A percentile compares a stretch with the other conserved stretches of the same genome.
Evolutionary conservation across 2,888 invertebrate genomes (phyloP).

Genomic region (Coremacera marginata): DNA sequence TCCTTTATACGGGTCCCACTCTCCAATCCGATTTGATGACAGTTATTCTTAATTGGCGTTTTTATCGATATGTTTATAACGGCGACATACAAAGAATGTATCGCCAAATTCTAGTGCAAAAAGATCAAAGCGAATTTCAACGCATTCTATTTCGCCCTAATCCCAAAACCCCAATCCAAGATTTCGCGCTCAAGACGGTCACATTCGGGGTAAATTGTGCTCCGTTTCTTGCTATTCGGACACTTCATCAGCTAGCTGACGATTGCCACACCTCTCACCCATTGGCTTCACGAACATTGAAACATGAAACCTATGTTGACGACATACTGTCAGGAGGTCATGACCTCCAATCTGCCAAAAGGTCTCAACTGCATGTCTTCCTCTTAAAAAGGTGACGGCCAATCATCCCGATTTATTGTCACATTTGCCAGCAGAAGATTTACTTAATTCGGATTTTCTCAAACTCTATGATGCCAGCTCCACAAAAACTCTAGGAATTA

Average conservation of each 20-base stretch:
- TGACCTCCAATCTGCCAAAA: background rate
- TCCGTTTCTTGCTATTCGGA: conserved; percentile 23
- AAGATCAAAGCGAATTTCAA: background rate
- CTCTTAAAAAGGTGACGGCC: background rate
- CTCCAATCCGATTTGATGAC: background rate
- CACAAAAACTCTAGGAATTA: conserved; percentile 28
- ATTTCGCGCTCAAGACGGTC: background rate
- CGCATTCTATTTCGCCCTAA: background rate
- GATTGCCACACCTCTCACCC: background rate
- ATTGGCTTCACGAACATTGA: conserved; percentile 6
- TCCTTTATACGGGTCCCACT: background rate
- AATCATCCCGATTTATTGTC: background rate
- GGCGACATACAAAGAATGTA: conserved; percentile 24
- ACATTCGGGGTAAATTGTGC: background rate
- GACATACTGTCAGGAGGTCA: conserved; percentile 18
- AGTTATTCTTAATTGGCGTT: conserved; percentile 19
- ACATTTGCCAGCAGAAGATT: background rate
- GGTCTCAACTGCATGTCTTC: background rate
- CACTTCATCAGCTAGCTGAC: conserved; percentile 19
- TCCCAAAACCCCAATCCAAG: background rate
- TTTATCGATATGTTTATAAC: conserved; percentile 18
- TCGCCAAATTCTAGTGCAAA: background rate
- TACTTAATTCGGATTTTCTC: conserved; percentile 20
- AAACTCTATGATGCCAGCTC: conserved; percentile 18
- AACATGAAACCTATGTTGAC: conserved; percentile 22